These are phyloP conservation scores for Macrobrachium nipponense DNA, from an alignment of 1,140 invertebrate genomes.

Conservation along the genomic window DNA sequence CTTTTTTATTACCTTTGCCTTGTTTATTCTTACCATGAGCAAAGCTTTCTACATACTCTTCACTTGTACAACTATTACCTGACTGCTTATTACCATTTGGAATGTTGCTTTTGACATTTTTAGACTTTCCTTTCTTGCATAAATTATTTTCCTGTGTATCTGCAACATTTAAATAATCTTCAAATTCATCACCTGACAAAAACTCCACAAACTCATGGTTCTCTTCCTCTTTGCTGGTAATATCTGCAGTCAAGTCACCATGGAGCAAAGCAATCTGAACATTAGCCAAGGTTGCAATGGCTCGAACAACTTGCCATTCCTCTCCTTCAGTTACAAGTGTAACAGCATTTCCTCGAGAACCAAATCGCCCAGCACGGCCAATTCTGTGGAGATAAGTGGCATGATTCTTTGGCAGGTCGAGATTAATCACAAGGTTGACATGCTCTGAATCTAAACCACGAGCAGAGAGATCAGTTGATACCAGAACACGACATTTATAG, in stretches of 20 bases:
- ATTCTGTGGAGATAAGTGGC: constrained; percentile 96
- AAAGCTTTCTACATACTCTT: too few species aligned
- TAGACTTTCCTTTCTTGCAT: neutral
- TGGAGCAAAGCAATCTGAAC: constrained; percentile 19
- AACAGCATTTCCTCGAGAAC: constrained; percentile 66
- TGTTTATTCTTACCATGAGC: too few species aligned
- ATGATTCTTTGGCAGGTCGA: constrained; percentile 85
- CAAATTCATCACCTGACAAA: constrained; percentile 5
- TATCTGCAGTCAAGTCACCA: constrained; percentile 12
- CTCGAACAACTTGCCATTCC: constrained; percentile 53
- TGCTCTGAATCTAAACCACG: constrained; percentile 91
- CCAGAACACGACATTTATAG: constrained; percentile 79
- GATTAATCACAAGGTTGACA: constrained; percentile 93
- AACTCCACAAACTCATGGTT: constrained; percentile 21
- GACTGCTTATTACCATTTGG: too few species aligned
- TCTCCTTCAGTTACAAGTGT: constrained; percentile 42
- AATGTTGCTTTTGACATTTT: neutral
- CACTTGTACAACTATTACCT: too few species aligned
- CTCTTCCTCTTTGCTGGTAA: constrained; percentile 23
- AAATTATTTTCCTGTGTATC: constrained; percentile 1
- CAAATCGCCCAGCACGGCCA: constrained; percentile 92
- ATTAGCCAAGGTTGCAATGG: constrained; percentile 55
- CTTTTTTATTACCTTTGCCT: neutral
- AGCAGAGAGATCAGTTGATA: constrained; percentile 90
- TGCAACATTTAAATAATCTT: constrained; percentile 15